Base-by-base conservation (phyloP, 2,888 invertebrate genomes). In the Ennomos erosarius region DNA sequence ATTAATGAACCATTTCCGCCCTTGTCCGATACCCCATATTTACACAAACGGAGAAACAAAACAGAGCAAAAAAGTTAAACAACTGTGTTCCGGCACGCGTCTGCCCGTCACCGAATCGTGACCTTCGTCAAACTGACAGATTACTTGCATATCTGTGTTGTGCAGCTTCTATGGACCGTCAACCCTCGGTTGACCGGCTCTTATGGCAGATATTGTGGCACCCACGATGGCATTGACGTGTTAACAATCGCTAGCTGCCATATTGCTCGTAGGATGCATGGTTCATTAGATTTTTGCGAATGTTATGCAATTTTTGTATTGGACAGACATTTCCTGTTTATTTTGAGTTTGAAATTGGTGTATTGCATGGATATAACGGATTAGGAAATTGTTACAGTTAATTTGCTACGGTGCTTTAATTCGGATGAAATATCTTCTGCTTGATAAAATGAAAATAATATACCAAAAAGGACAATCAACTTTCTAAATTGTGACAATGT, bases 91-190 rank as follows among this genome's bases (percentile, higher is more conserved):
- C 78, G 84, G 86, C 88, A 88, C 88, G 88, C 85, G 89, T 83
- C 79, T 69, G 74, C 12, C 70, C 71, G 74, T 65, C 73, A 67
- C 62, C 65, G 64, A 65, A 65, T 58, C 74, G 73, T 84, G 87
- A 91, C 90, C 91, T 88, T 90, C 90, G 88, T 91, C 91, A 91
- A 82, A 81, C 77, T 89, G 90, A 90, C 90, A 87, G 82, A 83
- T 88, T 88, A 78, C 76, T 79, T 75, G 78, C 87, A 82, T 88
- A 89, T 89, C 87, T 79, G 76, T 77, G 79, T 80, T 80, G 74
- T 84, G 84, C 88, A 85, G 83, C 81, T 76, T 75, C 73, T 73
- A 40, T 45, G 36, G 45, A 35, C 35, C 10, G 35, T 5, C 43
- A n/a, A 33, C 43, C 10, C 26, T 3, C 48, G 48, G 48, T 10